These are phyloP conservation scores for Dasyornis broadbenti DNA, from an alignment of 2,113 vertebrate genomes.

Conservation along the genomic window DNA sequence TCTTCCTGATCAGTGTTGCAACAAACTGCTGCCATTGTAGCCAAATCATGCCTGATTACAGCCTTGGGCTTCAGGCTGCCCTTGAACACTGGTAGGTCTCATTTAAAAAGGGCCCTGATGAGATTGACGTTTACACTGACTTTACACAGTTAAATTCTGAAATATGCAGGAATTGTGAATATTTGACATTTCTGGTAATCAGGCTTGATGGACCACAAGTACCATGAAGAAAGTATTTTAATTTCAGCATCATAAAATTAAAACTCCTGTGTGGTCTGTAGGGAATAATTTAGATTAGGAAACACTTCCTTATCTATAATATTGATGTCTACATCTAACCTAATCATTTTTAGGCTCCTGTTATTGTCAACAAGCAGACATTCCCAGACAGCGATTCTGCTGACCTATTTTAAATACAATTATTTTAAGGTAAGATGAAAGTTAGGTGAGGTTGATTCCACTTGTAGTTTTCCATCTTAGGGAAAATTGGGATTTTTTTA, in stretches of 20 bases:
- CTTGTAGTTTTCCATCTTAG: neutral
- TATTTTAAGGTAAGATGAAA: neutral
- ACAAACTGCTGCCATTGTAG: neutral
- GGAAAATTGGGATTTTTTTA: neutral
- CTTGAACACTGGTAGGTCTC: fast-evolving
- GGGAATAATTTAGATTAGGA: neutral
- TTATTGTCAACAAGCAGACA: neutral
- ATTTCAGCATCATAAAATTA: neutral
- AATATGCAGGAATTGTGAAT: neutral
- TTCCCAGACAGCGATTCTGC: neutral
- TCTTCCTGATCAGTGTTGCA: neutral
- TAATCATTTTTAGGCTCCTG: neutral
- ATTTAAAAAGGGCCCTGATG: neutral
- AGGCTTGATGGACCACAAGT: neutral
- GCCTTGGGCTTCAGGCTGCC: neutral
- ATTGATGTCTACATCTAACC: neutral
- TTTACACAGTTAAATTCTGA: neutral
- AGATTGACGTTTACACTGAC: neutral
- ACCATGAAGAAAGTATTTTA: neutral
- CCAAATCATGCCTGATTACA: neutral
- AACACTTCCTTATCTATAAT: neutral
- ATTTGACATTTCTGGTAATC: neutral
- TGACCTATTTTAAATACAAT: neutral
- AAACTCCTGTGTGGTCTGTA: neutral
- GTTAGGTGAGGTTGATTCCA: neutral